Evolutionary conservation across 1,140 invertebrate species (phyloP).

Genomic region (Aphelenchoides fujianensis): DNA sequence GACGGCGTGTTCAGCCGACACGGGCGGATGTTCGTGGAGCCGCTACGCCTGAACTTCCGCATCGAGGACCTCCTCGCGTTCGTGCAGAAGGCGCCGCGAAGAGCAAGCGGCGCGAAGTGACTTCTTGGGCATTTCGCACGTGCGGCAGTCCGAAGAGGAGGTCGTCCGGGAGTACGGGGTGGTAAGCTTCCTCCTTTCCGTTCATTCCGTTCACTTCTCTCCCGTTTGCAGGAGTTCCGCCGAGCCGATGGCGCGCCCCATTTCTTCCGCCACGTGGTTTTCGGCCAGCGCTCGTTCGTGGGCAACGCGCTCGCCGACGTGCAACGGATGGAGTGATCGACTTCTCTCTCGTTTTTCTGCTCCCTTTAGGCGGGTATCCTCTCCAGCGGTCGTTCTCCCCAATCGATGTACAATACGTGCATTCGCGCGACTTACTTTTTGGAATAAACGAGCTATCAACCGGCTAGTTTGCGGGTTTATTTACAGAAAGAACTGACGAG

Average conservation of each 20-base stretch:
- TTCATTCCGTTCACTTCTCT: background rate
- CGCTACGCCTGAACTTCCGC: background rate
- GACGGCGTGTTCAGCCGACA: background rate
- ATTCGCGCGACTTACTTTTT: too few species aligned
- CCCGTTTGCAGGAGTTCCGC: background rate
- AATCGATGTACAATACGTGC: too few species aligned
- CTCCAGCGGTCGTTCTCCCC: too few species aligned
- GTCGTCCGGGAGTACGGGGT: background rate
- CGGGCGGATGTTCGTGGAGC: background rate
- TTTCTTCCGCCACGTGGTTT: background rate
- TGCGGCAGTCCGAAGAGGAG: background rate
- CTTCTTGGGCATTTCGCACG: background rate
- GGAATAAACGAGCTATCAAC: too few species aligned
- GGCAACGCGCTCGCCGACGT: too few species aligned
- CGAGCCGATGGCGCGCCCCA: background rate
- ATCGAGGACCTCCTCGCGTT: background rate
- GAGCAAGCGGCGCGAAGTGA: background rate
- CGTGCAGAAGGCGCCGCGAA: background rate
- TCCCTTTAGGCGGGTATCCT: too few species aligned
- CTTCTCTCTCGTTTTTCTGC: too few species aligned
- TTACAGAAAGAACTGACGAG: too few species aligned
- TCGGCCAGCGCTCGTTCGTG: too few species aligned
- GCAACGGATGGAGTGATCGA: too few species aligned
- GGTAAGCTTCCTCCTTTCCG: background rate
- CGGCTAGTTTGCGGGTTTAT: too few species aligned